Conservation (phyloP, 2,797 vertebrate genomes). For the Lycodopsis pacificus region DNA sequence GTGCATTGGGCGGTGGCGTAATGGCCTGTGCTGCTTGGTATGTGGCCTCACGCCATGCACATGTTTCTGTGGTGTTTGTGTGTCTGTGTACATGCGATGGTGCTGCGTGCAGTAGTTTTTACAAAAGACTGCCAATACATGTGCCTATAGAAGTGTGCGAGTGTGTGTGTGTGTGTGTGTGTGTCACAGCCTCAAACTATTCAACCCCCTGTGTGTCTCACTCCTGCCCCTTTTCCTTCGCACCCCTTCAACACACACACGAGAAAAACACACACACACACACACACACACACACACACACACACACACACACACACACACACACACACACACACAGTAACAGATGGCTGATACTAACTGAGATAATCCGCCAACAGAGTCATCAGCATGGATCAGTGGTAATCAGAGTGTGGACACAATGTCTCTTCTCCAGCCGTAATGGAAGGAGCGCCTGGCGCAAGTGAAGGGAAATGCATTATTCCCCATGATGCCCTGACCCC, state of each 20-base stretch:
- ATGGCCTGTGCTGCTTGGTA: constrained; percentile 50
- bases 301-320: constrained; percentile 52
- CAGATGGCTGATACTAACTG: constrained; percentile 92
- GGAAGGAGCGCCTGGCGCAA: constrained; percentile 79
- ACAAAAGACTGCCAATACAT: constrained; percentile 59
- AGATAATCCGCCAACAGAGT: constrained; percentile 92
- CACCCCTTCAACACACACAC: constrained; percentile 48
- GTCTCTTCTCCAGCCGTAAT: constrained; percentile 82
- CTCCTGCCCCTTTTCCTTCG: constrained; percentile 67
- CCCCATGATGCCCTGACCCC: constrained; percentile 81
- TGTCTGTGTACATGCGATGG: constrained; percentile 36
- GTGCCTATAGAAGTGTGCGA: constrained; percentile 41
- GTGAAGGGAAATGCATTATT: constrained; percentile 82
- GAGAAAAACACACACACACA: constrained; percentile 30
- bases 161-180: constrained; percentile 25
- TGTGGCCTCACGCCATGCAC: constrained; percentile 66
- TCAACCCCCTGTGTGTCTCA: constrained; percentile 70
- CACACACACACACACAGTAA: constrained; percentile 78
- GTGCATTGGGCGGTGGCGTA: constrained; percentile 51
- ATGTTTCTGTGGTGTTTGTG: constrained; percentile 58
- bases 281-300: constrained; percentile 43
- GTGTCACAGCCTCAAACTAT: constrained; percentile 62
- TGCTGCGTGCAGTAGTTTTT: constrained; percentile 50
- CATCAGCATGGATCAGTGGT: constrained; percentile 92
- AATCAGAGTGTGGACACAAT: constrained; percentile 89